phyloP scores from a whole-genome alignment of 2,113 vertebrate species.

The Charina bottae region DNA sequence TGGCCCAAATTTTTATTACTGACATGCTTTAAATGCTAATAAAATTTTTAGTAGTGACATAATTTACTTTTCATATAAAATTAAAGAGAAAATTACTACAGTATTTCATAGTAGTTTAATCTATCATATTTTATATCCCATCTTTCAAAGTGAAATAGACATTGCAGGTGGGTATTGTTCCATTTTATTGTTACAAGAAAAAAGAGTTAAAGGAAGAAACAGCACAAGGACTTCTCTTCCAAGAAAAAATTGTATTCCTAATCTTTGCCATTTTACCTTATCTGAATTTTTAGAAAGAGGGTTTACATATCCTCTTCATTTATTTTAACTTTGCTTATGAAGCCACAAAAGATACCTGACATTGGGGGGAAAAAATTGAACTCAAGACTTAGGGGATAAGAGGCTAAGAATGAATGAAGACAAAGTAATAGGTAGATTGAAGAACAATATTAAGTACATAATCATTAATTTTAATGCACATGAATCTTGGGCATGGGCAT shows the following conservation, averaged over 20 bases:
- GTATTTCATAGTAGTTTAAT: background rate
- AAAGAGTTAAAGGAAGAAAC: background rate
- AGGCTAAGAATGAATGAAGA: background rate
- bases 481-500: background rate
- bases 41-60: background rate
- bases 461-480: background rate
- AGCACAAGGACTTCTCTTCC: background rate
- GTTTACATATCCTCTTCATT: background rate
- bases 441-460: background rate
- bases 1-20: background rate
- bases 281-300: background rate
- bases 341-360: background rate
- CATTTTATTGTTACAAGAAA: background rate
- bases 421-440: background rate
- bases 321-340: background rate
- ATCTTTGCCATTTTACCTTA: background rate
- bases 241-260: background rate
- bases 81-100: background rate
- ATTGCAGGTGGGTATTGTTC: background rate
- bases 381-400: background rate
- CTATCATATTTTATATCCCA: background rate
- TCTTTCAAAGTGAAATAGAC: background rate
- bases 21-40: background rate
- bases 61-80: background rate
- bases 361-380: background rate